Evolutionary conservation across 2,888 invertebrate genomes (phyloP), one percentile per base, ranked within the genome.

Genomic region (Drosophila putrida): DNA sequence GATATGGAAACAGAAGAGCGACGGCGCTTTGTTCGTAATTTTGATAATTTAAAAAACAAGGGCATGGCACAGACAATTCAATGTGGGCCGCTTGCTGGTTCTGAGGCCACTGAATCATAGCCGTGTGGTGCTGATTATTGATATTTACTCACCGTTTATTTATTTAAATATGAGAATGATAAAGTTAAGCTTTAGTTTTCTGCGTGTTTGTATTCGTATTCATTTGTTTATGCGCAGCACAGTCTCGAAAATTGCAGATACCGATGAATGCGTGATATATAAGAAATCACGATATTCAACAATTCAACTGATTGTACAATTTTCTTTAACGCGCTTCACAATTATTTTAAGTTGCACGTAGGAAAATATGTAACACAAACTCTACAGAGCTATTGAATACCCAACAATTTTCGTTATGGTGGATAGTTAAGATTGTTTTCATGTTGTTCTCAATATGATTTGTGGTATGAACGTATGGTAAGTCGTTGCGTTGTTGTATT

Each of bases 61-160:
- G 83, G 88, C 83, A 88, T 84, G 43, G 65, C 69, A 68, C 50
- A 41, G 55, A 33, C 68, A 58, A 55, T 59, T 64, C 50, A 60
- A 58, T 70, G 71, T 51, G 50, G 58, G 75, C 84, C 68, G 60
- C 58, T 70, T 62, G 70, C 54, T 80, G 69, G 75, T 61, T 59
- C 41, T 67, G 70, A 67, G 46, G 62, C 65, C 55, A 83, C 81
- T 83, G 87, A 81, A 75, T 80, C 78, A 80, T 71, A 39, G 49
- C 60, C 63, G 58, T 71, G 65, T 64, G 80, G 74, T 72, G 81
- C 71, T 81, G 83, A 88, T 86, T 83, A 80, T 66, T 59, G 55
- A 72, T 88, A 86, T 86, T 86, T 77, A 87, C 89, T 88, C 70
- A 90, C 90, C 87, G 80, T 90, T 90, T 86, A 86, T 90, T 90